phyloP scores from a whole-genome alignment of 2,797 vertebrate species.

The Austrolebias charrua region DNA sequence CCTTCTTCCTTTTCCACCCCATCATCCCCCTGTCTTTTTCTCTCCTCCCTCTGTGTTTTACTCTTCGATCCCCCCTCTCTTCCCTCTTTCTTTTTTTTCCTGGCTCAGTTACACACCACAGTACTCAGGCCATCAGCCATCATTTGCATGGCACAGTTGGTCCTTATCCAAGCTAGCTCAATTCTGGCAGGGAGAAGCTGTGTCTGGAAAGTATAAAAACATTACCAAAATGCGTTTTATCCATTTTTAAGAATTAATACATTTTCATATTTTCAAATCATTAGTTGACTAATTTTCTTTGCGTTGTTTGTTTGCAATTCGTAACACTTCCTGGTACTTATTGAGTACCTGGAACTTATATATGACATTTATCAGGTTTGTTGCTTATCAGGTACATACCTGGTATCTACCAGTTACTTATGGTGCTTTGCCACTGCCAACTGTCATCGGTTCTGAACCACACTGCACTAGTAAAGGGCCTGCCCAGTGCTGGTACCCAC shows the following conservation, averaged over 20 bases:
- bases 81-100: constrained; percentile 16
- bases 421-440: no score
- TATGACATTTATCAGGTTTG: no score
- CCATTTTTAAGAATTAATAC: constrained; percentile 3
- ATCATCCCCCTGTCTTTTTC: constrained; percentile 35
- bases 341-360: no score
- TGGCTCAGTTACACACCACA: constrained; percentile 40
- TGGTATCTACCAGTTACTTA: no score
- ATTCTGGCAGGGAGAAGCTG: constrained; percentile 45
- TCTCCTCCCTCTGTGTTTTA: not conserved
- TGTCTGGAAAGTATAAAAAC: constrained; percentile 48
- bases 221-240: constrained; percentile 9
- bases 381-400: no score
- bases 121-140: constrained; percentile 65
- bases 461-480: no score
- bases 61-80: constrained; percentile 11
- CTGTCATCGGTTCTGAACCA: no score
- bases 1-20: constrained; percentile 47
- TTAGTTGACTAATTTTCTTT: constrained; percentile 18
- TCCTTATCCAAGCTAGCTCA: constrained; percentile 45
- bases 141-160: constrained; percentile 68
- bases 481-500: no score
- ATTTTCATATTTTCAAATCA: constrained; percentile 14
- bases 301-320: not conserved
- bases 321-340: no score